A percentile compares a stretch with the other conserved stretches of the same genome.
Evolutionary conservation across 1,140 invertebrate genomes (phyloP).

Genomic region (Drosophila micromelanica): DNA sequence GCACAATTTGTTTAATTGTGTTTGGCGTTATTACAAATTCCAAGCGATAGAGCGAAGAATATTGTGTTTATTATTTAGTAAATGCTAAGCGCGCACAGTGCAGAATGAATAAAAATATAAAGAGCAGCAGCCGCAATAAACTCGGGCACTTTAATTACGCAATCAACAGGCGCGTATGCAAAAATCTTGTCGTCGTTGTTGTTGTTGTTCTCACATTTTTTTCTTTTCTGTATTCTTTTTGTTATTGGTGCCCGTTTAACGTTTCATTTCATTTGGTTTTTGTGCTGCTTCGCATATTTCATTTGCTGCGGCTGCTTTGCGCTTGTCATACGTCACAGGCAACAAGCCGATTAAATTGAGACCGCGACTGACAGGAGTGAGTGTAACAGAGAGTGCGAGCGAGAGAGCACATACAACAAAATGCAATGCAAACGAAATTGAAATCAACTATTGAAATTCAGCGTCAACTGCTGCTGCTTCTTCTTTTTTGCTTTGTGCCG

Average conservation of each 20-base stretch:
- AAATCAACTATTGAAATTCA: slow-evolving; percentile 38
- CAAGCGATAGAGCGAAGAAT: slow-evolving; percentile 33
- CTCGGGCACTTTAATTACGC: slow-evolving; percentile 60
- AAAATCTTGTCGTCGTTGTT: slow-evolving; percentile 24
- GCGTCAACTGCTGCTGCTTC: slow-evolving; percentile 1
- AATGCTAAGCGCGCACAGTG: slow-evolving; percentile 8
- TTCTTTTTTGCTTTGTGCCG: not conserved
- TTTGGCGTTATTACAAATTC: slow-evolving; percentile 47
- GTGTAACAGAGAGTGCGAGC: not conserved
- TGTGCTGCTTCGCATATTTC: slow-evolving; percentile 41
- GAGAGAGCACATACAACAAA: not conserved
- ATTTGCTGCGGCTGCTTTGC: slow-evolving; percentile 31
- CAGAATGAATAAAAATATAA: slow-evolving; percentile 36
- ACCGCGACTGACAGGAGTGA: not conserved
- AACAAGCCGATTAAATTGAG: slow-evolving; percentile 14
- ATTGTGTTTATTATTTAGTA: slow-evolving; percentile 36
- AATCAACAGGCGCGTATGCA: slow-evolving; percentile 67
- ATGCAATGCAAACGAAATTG: slow-evolving; percentile 37
- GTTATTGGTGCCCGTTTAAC: slow-evolving; percentile 25
- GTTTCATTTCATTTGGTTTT: slow-evolving; percentile 30
- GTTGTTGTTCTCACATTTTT: slow-evolving; percentile 3
- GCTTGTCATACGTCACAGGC: slow-evolving; percentile 40
- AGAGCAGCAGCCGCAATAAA: slow-evolving; percentile 25
- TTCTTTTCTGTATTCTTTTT: not conserved
- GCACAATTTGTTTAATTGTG: slow-evolving; percentile 29